These are phyloP conservation scores for Syrmaticus mikado DNA, from an alignment of 2,113 vertebrate genomes.

Conservation along the genomic window DNA sequence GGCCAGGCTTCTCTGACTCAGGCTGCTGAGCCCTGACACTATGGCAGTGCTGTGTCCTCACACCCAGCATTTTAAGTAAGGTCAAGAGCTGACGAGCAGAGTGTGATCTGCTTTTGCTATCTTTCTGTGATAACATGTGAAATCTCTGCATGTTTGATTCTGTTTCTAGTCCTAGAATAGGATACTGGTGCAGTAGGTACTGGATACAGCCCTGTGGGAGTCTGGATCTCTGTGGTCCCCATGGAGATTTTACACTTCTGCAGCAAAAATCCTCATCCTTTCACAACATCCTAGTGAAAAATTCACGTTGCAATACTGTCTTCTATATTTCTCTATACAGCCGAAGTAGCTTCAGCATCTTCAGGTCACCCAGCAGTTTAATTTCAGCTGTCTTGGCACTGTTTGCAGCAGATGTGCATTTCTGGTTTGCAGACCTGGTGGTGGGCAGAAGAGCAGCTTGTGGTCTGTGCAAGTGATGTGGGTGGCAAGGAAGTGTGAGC, in stretches of 20 bases:
- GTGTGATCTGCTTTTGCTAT: neutral
- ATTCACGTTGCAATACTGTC: neutral
- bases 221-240: neutral
- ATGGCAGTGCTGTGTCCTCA: rapidly evolving
- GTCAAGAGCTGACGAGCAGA: neutral
- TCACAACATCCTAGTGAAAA: neutral
- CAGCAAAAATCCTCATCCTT: neutral
- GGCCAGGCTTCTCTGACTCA: neutral
- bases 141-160: neutral
- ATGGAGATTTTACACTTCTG: neutral
- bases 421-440: rapidly evolving
- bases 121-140: neutral
- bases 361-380: neutral
- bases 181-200: neutral
- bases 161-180: neutral
- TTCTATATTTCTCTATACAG: neutral
- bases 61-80: neutral
- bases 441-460: neutral
- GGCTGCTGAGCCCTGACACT: neutral
- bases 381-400: neutral
- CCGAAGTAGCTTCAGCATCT: neutral
- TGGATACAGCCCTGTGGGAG: neutral
- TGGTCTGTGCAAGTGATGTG: neutral
- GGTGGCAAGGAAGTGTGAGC: neutral
- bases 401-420: neutral